Base-by-base conservation (phyloP, 1,140 invertebrate species). In the Spodoptera litura region DNA sequence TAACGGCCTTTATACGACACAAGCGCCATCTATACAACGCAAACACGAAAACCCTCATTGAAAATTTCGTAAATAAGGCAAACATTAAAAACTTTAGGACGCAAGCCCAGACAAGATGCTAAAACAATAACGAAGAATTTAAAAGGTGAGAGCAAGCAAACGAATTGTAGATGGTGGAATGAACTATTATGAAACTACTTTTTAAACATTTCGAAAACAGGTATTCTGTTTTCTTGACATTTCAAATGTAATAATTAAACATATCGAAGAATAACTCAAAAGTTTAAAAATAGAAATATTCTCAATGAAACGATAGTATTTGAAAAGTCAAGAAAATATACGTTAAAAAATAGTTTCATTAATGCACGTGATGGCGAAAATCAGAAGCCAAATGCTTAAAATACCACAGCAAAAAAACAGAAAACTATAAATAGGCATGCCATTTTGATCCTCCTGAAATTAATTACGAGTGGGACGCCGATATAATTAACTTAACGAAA, bases 71-170 rank as follows among this genome's bases (percentile, higher is more conserved):
- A 70, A 68, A 68, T 68, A 70, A 70, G 66, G 49, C 51, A 53
- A 20, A 9, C 53, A 70, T 70, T 70, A 70, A 51, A 70, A 70
- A 70, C 62, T 70, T 70, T 70, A 70, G 66, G 66, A 49, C 51
- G 49, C 49, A 70, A 70, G 66, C 66, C 20, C 49, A 49, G 49
- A n/a, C 66, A 27, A 20, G 66, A 70, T 5, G 49, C 49, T 53
- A 70, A 70, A 70, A 70, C 49, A 31, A 25, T 70, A 31, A 52
- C 73, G 59, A 75, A 64, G 59, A 62, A 75, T 64, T 25, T 61
- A 13, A 75, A 75, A 75, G 73, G 73, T 75, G 73, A 75, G 73
- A 53, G 38, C 73, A 59, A 75, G 38, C 3, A 52, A 74, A 51
- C 52, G 38, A 44, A 8, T 44, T 10, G 38, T 44, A 44, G 38